phyloP scores from a whole-genome alignment of 2,113 vertebrate species.

The Phrynosoma platyrhinos region DNA sequence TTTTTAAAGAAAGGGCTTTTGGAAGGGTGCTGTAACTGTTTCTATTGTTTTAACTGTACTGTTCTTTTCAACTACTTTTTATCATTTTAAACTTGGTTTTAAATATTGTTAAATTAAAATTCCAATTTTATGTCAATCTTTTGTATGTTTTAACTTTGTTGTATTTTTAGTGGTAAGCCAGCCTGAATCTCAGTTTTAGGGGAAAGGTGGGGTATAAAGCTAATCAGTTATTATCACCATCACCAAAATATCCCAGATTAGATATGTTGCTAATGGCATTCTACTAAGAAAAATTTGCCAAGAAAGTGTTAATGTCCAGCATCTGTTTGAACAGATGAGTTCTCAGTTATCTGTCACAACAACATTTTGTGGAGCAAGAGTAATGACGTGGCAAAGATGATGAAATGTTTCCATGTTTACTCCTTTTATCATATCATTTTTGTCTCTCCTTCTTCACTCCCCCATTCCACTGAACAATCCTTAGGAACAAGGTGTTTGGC shows the following conservation, averaged over 20 bases:
- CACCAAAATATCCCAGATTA: background rate
- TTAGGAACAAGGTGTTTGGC: background rate
- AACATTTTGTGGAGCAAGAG: background rate
- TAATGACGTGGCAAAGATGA: background rate
- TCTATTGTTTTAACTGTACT: too few relatives aligned
- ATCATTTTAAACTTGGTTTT: too few relatives aligned
- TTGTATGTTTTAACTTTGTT: too few relatives aligned
- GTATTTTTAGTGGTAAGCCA: too few relatives aligned
- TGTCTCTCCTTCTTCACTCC: background rate
- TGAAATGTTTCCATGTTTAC: background rate
- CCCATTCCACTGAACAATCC: background rate
- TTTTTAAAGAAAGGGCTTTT: too few relatives aligned
- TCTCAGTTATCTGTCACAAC: background rate
- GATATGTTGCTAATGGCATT: background rate
- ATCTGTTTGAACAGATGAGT: background rate
- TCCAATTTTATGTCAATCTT: too few relatives aligned
- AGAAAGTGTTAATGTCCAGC: background rate
- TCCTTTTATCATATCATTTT: background rate
- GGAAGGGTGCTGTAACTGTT: too few relatives aligned
- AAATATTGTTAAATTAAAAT: too few relatives aligned
- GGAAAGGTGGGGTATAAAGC: too few relatives aligned
- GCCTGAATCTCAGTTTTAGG: too few relatives aligned
- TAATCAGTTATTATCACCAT: too few relatives aligned
- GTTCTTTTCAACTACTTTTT: background rate
- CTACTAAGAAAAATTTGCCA: background rate